Evolutionary conservation across 2,113 vertebrate genomes (phyloP).

Genomic region (Coracopsis vasa): DNA sequence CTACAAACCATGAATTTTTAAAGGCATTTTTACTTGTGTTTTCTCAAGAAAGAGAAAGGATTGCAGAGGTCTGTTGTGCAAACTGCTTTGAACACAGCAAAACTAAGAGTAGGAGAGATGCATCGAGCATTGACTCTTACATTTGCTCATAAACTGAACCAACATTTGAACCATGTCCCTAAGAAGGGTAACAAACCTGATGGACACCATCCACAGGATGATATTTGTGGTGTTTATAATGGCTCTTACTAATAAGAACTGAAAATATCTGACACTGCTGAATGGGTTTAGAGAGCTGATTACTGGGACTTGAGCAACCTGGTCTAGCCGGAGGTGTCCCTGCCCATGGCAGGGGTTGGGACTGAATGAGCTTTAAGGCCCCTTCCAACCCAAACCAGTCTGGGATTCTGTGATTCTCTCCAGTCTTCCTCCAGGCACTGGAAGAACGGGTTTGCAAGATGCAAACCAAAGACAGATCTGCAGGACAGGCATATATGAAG

Average conservation of each 20-base stretch:
- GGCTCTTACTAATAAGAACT: neutral
- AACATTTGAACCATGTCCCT: neutral
- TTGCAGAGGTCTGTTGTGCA: neutral
- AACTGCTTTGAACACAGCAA: neutral
- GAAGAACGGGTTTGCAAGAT: too few relatives aligned
- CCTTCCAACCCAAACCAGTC: neutral
- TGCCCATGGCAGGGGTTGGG: neutral
- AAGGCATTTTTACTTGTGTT: neutral
- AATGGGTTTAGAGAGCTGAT: neutral
- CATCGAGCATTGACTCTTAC: neutral
- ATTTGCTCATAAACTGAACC: neutral
- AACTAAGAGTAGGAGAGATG: accelerated
- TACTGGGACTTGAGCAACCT: neutral
- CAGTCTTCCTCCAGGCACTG: neutral
- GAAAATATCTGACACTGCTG: neutral
- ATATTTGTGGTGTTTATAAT: accelerated
- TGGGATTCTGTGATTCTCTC: neutral
- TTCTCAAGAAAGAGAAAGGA: neutral
- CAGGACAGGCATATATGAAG: accelerated
- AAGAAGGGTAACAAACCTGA: neutral
- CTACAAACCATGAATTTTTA: neutral
- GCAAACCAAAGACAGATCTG: neutral
- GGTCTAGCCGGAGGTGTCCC: neutral
- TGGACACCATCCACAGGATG: accelerated
- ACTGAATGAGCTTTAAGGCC: neutral